A percentile compares a stretch with the other conserved stretches of the same genome.
These are phyloP conservation scores for Telenomus remus DNA, from an alignment of 1,140 invertebrate genomes.

Conservation along the genomic window DNA sequence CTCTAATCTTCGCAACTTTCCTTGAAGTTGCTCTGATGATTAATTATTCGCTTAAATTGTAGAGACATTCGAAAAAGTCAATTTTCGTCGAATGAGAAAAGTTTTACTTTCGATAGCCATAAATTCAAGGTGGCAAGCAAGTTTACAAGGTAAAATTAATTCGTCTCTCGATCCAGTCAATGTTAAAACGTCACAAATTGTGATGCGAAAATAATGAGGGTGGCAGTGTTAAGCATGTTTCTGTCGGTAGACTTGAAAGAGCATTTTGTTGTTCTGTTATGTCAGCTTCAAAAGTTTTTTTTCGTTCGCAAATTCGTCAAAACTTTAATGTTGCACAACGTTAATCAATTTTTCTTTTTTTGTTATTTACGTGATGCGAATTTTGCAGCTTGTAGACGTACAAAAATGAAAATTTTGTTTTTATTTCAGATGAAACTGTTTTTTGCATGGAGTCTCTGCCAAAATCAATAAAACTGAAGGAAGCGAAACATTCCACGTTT, in stretches of 20 bases:
- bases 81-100: slow-evolving; percentile 1
- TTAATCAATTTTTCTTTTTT: no score
- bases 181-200: slow-evolving; percentile 30
- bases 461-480: neutral
- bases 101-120: neutral
- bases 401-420: no score
- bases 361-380: no score
- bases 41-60: no score
- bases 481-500: neutral
- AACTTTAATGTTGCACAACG: no score
- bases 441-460: neutral
- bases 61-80: no score
- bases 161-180: slow-evolving; percentile 20
- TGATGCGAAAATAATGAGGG: slow-evolving; percentile 39
- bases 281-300: slow-evolving; percentile 6
- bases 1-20: no score
- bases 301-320: neutral
- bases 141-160: slow-evolving; percentile 36
- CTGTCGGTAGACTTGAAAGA: slow-evolving; percentile 13
- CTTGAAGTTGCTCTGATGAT: no score
- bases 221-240: slow-evolving; percentile 14
- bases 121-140: slow-evolving; percentile 1
- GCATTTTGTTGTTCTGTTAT: slow-evolving; percentile 1
- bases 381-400: no score
- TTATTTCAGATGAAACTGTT: neutral